Percentiles rank a stretch among this genome's conserved stretches.
These are phyloP conservation scores for Morpho helenor DNA, from an alignment of 2,888 invertebrate genomes.

Conservation along the genomic window DNA sequence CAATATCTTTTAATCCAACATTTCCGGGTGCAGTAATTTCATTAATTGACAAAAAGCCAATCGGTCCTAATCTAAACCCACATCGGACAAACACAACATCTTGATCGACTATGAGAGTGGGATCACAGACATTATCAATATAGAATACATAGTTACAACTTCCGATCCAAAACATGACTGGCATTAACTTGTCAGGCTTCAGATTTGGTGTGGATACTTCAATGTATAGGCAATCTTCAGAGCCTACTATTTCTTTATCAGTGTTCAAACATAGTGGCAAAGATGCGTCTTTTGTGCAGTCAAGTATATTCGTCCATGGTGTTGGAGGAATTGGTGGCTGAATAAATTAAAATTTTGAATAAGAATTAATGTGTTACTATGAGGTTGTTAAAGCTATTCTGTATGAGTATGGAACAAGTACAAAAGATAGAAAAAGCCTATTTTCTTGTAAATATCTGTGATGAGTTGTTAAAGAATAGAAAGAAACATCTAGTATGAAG, in stretches of 20 bases:
- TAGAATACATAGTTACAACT: conserved; percentile 48
- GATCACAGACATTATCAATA: conserved; percentile 52
- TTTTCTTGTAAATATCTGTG: no score
- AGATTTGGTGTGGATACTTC: conserved; percentile 55
- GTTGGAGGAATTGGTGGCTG: conserved; percentile 55
- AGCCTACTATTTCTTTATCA: conserved; percentile 36
- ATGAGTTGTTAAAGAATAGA: no score
- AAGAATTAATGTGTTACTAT: background rate
- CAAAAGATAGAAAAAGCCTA: no score
- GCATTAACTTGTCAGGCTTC: conserved; percentile 49
- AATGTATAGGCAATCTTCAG: conserved; percentile 70
- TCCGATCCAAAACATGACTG: conserved; percentile 76
- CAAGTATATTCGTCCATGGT: conserved; percentile 44
- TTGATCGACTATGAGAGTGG: conserved; percentile 51
- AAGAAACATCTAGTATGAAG: no score
- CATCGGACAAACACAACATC: conserved; percentile 62
- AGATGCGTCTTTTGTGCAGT: conserved; percentile 52
- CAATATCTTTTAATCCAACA: conserved; percentile 66
- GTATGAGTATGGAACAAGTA: no score
- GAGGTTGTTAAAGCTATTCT: background rate
- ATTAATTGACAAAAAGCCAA: conserved; percentile 67
- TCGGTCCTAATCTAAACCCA: conserved; percentile 64
- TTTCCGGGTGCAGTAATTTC: conserved; percentile 68
- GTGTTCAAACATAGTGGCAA: conserved; percentile 31
- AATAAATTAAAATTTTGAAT: conserved; percentile 16